A percentile compares a stretch with the other conserved stretches of the same genome.
phyloP scores from a whole-genome alignment of 2,888 invertebrate species.

The Ephialtes manifestator region DNA sequence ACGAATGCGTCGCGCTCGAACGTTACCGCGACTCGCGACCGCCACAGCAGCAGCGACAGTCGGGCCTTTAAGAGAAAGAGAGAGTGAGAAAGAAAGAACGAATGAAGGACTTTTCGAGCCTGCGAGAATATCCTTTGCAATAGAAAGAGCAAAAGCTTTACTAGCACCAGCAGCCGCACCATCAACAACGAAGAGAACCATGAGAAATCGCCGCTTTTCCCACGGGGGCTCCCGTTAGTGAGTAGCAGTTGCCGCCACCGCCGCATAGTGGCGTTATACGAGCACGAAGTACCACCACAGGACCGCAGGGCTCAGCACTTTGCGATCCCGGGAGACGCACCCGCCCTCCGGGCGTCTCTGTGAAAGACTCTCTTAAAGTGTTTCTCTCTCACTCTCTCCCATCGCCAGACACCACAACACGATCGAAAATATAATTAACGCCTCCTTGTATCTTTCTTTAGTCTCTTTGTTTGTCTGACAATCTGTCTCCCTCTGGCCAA shows the following conservation, averaged over 20 bases:
- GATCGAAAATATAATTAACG: constrained; percentile 69
- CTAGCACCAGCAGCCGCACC: constrained; percentile 20
- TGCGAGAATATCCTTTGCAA: constrained; percentile 27
- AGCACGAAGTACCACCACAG: constrained; percentile 50
- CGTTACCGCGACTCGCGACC: constrained; percentile 63
- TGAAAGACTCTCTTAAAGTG: background rate
- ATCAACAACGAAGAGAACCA: constrained; percentile 48
- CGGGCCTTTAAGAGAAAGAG: background rate
- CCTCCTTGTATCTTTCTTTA: constrained; percentile 35
- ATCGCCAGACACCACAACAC: constrained; percentile 24
- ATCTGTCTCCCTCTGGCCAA: constrained; percentile 23
- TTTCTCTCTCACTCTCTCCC: constrained; percentile 19
- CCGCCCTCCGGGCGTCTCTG: constrained; percentile 29
- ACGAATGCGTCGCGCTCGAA: constrained; percentile 69
- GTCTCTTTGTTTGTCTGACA: background rate
- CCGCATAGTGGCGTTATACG: constrained; percentile 54
- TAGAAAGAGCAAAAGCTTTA: constrained; percentile 7
- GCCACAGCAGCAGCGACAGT: constrained; percentile 45
- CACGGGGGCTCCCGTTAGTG: constrained; percentile 71
- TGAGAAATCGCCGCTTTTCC: constrained; percentile 71
- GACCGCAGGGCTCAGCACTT: constrained; percentile 66
- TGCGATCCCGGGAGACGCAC: constrained; percentile 53
- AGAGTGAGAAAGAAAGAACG: background rate
- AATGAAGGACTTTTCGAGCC: constrained; percentile 9
- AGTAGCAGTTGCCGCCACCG: constrained; percentile 65